Evolutionary conservation across 2,888 invertebrate species (phyloP), one percentile per base, ranked within the genome.

Genomic region (Chaetogeoica ovagalla): DNA sequence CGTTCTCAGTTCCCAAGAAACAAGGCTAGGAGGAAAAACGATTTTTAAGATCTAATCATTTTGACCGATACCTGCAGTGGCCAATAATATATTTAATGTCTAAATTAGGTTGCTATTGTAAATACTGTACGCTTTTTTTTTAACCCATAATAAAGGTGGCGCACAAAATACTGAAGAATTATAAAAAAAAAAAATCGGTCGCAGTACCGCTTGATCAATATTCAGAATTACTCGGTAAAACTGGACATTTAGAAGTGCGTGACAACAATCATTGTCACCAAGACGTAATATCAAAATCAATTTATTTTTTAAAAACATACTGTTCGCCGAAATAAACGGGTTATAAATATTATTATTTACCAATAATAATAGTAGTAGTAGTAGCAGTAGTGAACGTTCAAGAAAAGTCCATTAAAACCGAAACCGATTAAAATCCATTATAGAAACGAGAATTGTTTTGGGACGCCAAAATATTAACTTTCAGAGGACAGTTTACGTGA

Each of bases 101-200:
- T 15, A 52, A 52, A 68, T 48, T 9, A n/a, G 68, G 68, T 1
- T 48, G 21, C n/a, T 68, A 9, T 7, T 68, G 68, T 17, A 23
- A 52, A 48, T 48, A 21, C 11, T 68, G 68, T 68, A 21, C 15
- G 23, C 23, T n/a, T n/a, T 48, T 1, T 68, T 68, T 68, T 48
- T 23, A 52, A 17, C 21, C 13, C 11, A 17, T 15, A 21, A 68
- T 21, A 68, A 52, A 68, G 15, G 68, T 23, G 68, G 68, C 13
- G 52, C 21, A 21, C 48, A 48, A 48, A 68, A 68, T 15, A 68
- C 68, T 52, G 68, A 68, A 68, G 6, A 21, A 48, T 68, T 68
- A n/a, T n/a, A n/a, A n/a, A n/a, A n/a, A n/a, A 6, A 68, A 68
- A 68, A 68, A 48, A 68, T n/a, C 52, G 8, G 68, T 68, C 8